Evolutionary conservation across 1,140 invertebrate species (phyloP).

Genomic region (Vollenhovia emeryi): DNA sequence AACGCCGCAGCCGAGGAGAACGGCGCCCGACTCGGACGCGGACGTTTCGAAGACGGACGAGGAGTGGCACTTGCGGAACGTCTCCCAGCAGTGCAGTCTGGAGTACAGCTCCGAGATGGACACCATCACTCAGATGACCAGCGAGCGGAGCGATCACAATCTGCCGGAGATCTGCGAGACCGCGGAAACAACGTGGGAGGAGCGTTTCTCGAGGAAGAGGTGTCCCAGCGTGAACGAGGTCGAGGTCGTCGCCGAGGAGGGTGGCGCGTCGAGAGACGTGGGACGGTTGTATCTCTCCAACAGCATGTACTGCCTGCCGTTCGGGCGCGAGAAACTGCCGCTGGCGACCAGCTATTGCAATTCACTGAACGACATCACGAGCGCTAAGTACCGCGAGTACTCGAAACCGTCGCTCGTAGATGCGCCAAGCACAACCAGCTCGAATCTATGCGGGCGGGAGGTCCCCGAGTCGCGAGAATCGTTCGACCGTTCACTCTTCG

Average conservation of each 20-base stretch:
- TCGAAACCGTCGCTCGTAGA: constrained; percentile 76
- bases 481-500: constrained; percentile 65
- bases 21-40: constrained; percentile 79
- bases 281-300: constrained; percentile 75
- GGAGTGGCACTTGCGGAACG: constrained; percentile 85
- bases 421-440: constrained; percentile 67
- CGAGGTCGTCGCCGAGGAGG: constrained; percentile 26
- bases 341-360: constrained; percentile 76
- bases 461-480: constrained; percentile 66
- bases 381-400: constrained; percentile 75
- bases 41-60: constrained; percentile 84
- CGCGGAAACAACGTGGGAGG: constrained; percentile 21
- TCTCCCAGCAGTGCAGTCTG: constrained; percentile 87
- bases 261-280: constrained; percentile 32
- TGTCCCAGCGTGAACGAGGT: constrained; percentile 66
- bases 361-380: constrained; percentile 79
- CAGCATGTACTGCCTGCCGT: constrained; percentile 78
- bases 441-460: constrained; percentile 67
- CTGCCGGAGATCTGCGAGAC: constrained; percentile 80
- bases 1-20: constrained; percentile 18
- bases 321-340: constrained; percentile 67
- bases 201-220: constrained; percentile 27
- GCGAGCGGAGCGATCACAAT: constrained; percentile 82
- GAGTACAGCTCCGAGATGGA: constrained; percentile 92
- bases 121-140: constrained; percentile 87